Conservation (phyloP, 1,140 invertebrate genomes). For the Trachymyrmex septentrionalis region DNA sequence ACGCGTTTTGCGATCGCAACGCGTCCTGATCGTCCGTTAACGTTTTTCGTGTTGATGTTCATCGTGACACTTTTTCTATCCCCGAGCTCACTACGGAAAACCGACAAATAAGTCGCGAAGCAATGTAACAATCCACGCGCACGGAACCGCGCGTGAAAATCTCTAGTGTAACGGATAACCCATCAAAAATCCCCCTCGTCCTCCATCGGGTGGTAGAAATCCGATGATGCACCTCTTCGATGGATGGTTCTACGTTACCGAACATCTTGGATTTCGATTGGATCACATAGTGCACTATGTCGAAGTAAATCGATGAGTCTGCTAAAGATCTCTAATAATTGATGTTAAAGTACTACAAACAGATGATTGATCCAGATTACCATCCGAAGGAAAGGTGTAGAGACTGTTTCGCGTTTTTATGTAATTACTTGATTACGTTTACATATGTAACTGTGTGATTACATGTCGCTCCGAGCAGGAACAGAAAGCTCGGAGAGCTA, state of each 20-base stretch:
- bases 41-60: conserved; percentile 73
- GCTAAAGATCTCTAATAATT: conserved; percentile 6
- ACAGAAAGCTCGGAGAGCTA: conserved; percentile 22
- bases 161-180: conserved; percentile 14
- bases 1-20: conserved; percentile 26
- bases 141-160: neutral
- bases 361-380: neutral
- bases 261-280: neutral
- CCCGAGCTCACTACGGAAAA: conserved; percentile 29
- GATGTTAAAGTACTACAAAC: neutral
- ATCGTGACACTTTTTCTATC: conserved; percentile 72
- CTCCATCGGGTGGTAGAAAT: neutral
- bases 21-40: conserved; percentile 62
- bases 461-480: conserved; percentile 25
- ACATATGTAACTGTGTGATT: conserved; percentile 39
- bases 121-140: conserved; percentile 31
- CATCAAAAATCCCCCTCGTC: conserved; percentile 10
- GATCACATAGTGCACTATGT: neutral
- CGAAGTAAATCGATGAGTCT: neutral
- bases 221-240: conserved; percentile 28
- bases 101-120: conserved; percentile 9
- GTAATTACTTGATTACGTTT: conserved; percentile 54
- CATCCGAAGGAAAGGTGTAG: conserved; percentile 20
- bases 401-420: conserved; percentile 25
- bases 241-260: neutral